These are phyloP conservation scores for Amazona guildingii DNA, from an alignment of 2,113 vertebrate species.

Conservation along the genomic window DNA sequence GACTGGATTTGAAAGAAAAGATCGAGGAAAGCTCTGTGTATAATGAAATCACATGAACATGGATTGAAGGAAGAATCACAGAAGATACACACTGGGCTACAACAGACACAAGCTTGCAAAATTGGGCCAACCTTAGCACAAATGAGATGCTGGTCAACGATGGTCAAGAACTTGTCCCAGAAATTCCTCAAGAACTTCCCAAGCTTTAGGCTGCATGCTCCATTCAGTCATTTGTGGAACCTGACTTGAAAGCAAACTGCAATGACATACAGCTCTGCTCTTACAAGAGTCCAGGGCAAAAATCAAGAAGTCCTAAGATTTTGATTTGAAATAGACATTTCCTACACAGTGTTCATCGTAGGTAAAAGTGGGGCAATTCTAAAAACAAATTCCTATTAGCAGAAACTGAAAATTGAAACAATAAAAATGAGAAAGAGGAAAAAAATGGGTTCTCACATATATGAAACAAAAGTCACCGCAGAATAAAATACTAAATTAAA, in stretches of 20 bases:
- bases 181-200: not conserved
- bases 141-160: not conserved
- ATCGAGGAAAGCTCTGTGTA: not conserved
- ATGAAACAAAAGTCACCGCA: not conserved
- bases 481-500: not conserved
- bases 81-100: not conserved
- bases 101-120: not conserved
- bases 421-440: not conserved
- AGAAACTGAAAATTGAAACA: not conserved
- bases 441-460: not conserved
- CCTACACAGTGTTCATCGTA: not conserved
- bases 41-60: not conserved
- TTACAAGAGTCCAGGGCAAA: not conserved
- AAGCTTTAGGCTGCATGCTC: not conserved
- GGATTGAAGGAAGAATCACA: not conserved
- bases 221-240: not conserved
- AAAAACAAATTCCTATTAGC: not conserved
- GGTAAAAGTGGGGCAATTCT: not conserved
- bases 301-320: not conserved
- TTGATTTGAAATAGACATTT: not conserved
- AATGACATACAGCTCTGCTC: not conserved
- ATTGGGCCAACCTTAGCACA: not conserved
- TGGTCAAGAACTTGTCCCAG: not conserved
- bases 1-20: not conserved
- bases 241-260: not conserved